These are phyloP conservation scores for Odontocolon sp. DNA, from an alignment of 2,888 invertebrate genomes.

Conservation along the genomic window DNA sequence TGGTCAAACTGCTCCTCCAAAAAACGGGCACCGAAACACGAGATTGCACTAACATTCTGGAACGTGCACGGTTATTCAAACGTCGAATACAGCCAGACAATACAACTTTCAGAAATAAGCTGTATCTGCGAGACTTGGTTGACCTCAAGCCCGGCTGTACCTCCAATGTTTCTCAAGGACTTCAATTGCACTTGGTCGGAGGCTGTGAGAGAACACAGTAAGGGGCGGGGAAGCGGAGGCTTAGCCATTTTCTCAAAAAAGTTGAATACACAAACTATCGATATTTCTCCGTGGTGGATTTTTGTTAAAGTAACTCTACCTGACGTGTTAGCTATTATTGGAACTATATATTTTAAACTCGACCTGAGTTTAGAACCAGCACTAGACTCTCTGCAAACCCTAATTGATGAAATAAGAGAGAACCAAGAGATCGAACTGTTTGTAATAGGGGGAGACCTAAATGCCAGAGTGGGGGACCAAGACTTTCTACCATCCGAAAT, in stretches of 20 bases:
- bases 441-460: conserved; percentile 6
- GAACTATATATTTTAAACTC: conserved; percentile 10
- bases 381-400: background rate
- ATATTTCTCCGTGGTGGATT: conserved; percentile 19
- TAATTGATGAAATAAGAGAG: background rate
- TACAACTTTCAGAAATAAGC: background rate
- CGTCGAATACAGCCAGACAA: background rate
- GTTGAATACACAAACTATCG: background rate
- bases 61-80: background rate
- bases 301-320: background rate
- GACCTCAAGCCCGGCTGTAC: background rate
- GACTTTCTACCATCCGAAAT: background rate
- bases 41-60: conserved; percentile 5
- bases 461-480: conserved; percentile 2
- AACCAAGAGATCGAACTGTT: background rate
- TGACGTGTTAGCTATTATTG: background rate
- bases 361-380: background rate
- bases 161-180: background rate
- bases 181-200: background rate
- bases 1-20: background rate
- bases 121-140: conserved; percentile 3
- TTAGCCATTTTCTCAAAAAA: background rate
- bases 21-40: background rate
- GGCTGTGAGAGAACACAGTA: conserved; percentile 5
- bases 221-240: conserved; percentile 4